Percentiles rank a stretch among this genome's conserved stretches.
Conservation (phyloP, 2,888 invertebrate species). For the Torymus aiolomorphi region DNA sequence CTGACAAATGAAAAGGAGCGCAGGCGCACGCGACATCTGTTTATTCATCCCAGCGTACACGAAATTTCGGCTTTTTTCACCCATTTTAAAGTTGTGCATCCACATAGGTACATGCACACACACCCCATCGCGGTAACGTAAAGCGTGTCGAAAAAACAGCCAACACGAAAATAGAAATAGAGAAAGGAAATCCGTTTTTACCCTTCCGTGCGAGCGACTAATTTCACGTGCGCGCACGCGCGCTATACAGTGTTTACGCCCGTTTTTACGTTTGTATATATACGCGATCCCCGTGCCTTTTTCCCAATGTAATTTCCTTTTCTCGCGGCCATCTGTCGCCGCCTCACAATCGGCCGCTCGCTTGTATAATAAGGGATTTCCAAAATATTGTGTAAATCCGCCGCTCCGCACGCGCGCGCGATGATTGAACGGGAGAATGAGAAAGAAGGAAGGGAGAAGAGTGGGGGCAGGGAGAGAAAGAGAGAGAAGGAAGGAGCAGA, state of each 20-base stretch:
- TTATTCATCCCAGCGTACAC: conserved; percentile 18
- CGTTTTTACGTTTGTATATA: conserved; percentile 34
- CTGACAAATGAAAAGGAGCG: conserved; percentile 20
- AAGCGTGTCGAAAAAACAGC: conserved; percentile 25
- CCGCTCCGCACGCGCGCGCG: not conserved
- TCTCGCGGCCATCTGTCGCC: conserved; percentile 62
- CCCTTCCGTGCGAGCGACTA: conserved; percentile 59
- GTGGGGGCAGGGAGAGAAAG: not conserved
- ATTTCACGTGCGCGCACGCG: conserved; percentile 40
- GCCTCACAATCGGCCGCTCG: conserved; percentile 50
- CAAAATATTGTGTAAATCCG: conserved; percentile 76
- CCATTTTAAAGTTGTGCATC: conserved; percentile 27
- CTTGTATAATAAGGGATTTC: conserved; percentile 73
- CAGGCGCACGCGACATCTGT: conserved; percentile 28
- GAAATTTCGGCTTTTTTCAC: not conserved
- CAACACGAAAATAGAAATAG: conserved; percentile 30
- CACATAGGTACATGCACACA: not conserved
- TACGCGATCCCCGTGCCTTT: conserved; percentile 32
- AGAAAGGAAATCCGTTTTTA: conserved; percentile 51
- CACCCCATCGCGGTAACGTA: not conserved
- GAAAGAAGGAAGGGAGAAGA: not conserved
- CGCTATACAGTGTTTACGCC: not conserved
- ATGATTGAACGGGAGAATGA: conserved; percentile 20
- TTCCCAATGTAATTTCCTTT: conserved; percentile 51
- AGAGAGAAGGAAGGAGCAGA: conserved; percentile 8